Conservation (phyloP, 2,888 invertebrate genomes). For the Helleia helle region DNA sequence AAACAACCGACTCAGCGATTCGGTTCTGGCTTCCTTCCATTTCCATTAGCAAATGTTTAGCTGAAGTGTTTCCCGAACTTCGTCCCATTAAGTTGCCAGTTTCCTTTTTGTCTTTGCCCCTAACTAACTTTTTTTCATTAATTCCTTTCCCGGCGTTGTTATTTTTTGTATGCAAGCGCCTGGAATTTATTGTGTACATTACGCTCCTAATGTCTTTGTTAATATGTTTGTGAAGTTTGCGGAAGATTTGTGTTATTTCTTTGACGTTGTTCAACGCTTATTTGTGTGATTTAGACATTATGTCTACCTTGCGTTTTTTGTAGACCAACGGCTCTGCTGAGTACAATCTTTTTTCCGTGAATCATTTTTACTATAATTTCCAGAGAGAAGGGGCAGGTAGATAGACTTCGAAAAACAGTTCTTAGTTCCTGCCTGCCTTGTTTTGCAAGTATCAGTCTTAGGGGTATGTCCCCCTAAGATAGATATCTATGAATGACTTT, state of each 20-base stretch:
- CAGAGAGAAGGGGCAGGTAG: too few relatives aligned
- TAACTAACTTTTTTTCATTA: constrained; percentile 52
- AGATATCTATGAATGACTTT: too few relatives aligned
- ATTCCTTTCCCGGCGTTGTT: constrained; percentile 39
- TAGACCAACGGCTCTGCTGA: too few relatives aligned
- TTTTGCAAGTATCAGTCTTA: too few relatives aligned
- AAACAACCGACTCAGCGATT: constrained; percentile 45
- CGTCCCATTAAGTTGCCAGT: constrained; percentile 51
- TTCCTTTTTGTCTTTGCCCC: constrained; percentile 62
- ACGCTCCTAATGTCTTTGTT: constrained; percentile 12
- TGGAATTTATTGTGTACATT: constrained; percentile 18
- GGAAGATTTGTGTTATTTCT: not conserved
- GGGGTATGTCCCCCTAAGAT: too few relatives aligned
- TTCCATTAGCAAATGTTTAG: constrained; percentile 72
- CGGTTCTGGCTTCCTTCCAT: constrained; percentile 61
- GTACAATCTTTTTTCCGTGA: too few relatives aligned
- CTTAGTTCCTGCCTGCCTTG: too few relatives aligned
- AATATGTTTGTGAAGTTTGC: not conserved
- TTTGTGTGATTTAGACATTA: too few relatives aligned
- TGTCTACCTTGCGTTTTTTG: too few relatives aligned
- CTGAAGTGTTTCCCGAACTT: constrained; percentile 70
- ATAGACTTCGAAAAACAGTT: too few relatives aligned
- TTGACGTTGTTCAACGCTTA: too few relatives aligned
- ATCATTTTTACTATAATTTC: too few relatives aligned
- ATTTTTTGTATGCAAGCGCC: constrained; percentile 36